phyloP scores from a whole-genome alignment of 2,888 invertebrate species.

The Entomobrya multifasciata region DNA sequence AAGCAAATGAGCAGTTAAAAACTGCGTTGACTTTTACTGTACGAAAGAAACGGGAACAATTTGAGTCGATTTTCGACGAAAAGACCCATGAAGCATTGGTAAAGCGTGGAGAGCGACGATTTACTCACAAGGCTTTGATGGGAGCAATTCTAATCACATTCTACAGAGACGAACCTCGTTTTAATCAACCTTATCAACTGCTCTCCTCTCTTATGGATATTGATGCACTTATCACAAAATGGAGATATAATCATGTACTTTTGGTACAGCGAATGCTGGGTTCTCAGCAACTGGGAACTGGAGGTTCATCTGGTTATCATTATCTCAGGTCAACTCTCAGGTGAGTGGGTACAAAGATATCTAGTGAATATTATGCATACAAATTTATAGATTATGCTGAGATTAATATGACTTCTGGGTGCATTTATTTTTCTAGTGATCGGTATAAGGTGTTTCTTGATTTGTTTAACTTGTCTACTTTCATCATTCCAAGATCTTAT shows the following conservation, averaged over 20 bases:
- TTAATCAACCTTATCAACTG: slow-evolving; percentile 98
- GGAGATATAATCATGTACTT: slow-evolving; percentile 99
- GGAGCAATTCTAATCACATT: slow-evolving; percentile 99
- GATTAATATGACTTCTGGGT: no score
- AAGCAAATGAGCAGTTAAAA: slow-evolving; percentile 85
- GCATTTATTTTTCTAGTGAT: slow-evolving; percentile 87
- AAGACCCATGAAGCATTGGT: slow-evolving; percentile 91
- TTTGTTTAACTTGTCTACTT: slow-evolving; percentile 97
- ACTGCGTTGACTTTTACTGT: slow-evolving; percentile 88
- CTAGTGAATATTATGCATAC: background rate
- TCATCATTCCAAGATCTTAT: slow-evolving; percentile 93
- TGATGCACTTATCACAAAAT: slow-evolving; percentile 98
- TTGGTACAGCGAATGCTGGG: slow-evolving; percentile 99
- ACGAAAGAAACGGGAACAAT: slow-evolving; percentile 90
- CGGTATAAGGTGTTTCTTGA: slow-evolving; percentile 99
- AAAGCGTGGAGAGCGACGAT: slow-evolving; percentile 91
- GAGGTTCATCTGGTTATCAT: slow-evolving; percentile 99
- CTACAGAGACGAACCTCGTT: slow-evolving; percentile 97
- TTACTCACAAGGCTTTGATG: slow-evolving; percentile 95
- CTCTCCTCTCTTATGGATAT: slow-evolving; percentile 97
- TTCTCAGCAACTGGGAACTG: slow-evolving; percentile 96
- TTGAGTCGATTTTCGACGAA: slow-evolving; percentile 94
- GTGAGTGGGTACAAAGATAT: slow-evolving; percentile 82
- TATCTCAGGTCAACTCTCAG: slow-evolving; percentile 97
- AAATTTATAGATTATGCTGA: no score